Base-by-base conservation (phyloP, 2,797 vertebrate species). In the Phataginus tricuspis region DNA sequence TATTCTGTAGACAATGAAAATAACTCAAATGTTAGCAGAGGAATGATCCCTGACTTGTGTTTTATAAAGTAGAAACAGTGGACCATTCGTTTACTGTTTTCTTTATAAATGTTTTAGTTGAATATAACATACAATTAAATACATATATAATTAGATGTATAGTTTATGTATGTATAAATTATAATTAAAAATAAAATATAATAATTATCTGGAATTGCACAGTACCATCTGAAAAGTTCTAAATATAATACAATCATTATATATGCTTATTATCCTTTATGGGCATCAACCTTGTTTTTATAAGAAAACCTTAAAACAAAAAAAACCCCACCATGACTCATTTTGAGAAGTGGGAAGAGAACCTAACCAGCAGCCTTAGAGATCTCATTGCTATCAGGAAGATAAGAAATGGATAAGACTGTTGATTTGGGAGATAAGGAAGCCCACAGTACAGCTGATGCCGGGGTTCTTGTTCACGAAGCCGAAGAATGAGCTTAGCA, bases 301-400 rank as follows among this genome's bases (percentile, higher is more conserved):
- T 57, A 55, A 68, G 68, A 93, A 83, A 96, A 86, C 37, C 42
- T 74, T 25, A 95, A 19, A 21, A 5, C 53, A n/a, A 45, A 34
- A 94, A 68, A 94, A 34, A 18, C 23, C 51, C 61, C 91, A 61
- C 69, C 37, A 39, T 85, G 94, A 88, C 77, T 95, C 82, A 63
- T 91, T 78, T 88, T 91, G 72, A 88, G 66, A 92, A 87, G 45
- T 64, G 34, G 78, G 74, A 88, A 39, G 66, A 68, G 42, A 82
- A 63, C 91, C 14, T 31, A 42, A 31, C 1, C 66, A 94, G 79
- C 63, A 93, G 45, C 57, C 37, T 89, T 92, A 5, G 8, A 82
- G 51, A 71, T 34, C 39, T 93, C 21, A 16, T 55, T 92, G 69
- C 55, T 78, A 8, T 55, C 8, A 37, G 61, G n/a, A 80, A 51